Conservation (phyloP, 2,888 invertebrate species). For the Pardosa pseudoannulata region DNA sequence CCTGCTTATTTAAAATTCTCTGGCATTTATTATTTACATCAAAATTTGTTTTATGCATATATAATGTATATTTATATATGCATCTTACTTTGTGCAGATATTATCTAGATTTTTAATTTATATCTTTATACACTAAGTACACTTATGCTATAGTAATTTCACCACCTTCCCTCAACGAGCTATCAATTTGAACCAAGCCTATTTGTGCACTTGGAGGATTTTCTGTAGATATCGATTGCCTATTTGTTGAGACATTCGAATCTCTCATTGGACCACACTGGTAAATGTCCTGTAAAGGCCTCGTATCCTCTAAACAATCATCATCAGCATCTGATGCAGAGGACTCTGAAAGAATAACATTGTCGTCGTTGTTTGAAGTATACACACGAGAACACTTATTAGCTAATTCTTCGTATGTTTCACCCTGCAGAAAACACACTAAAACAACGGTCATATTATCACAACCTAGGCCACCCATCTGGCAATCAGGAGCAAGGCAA, state of each 20-base stretch:
- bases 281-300: slow-evolving; percentile 43
- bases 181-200: slow-evolving; percentile 52
- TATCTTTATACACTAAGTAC: slow-evolving; percentile 36
- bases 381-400: slow-evolving; percentile 75
- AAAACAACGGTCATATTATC: slow-evolving; percentile 99
- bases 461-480: slow-evolving; percentile 97
- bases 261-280: slow-evolving; percentile 37
- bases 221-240: slow-evolving; percentile 32
- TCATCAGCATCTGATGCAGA: slow-evolving; percentile 68
- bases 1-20: slow-evolving; percentile 1
- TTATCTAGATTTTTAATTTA: slow-evolving; percentile 26
- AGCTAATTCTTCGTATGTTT: slow-evolving; percentile 78
- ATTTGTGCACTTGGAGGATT: slow-evolving; percentile 41
- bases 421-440: slow-evolving; percentile 84
- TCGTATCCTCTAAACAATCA: slow-evolving; percentile 61
- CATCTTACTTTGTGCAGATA: slow-evolving; percentile 36
- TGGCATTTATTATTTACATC: background rate
- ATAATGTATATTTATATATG: slow-evolving; percentile 9
- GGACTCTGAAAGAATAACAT: slow-evolving; percentile 55
- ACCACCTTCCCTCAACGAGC: slow-evolving; percentile 50
- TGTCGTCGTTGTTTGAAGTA: slow-evolving; percentile 26
- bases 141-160: slow-evolving; percentile 71
- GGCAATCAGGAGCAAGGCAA: slow-evolving; percentile 97
- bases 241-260: slow-evolving; percentile 23
- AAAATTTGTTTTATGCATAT: background rate